Evolutionary conservation across 53 echinoderm and acorn worm genomes (phyloP).

Genomic region (Echinarachnius parma): DNA sequence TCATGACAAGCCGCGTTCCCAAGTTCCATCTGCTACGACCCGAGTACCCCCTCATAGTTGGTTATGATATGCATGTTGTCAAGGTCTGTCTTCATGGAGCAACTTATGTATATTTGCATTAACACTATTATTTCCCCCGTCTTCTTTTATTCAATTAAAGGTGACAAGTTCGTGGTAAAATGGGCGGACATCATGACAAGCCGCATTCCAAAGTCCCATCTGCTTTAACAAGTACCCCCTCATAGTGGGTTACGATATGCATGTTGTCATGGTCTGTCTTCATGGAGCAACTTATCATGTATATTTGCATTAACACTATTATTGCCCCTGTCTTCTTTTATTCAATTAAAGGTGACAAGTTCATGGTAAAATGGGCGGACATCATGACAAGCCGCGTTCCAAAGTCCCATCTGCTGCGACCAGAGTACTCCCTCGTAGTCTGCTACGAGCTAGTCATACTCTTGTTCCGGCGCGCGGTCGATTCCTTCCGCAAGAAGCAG

Average conservation of each 20-base stretch:
- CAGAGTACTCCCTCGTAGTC: constrained; percentile 44
- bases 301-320: too few relatives aligned
- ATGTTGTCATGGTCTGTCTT: too few relatives aligned
- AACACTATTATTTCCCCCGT: too few relatives aligned
- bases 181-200: constrained; percentile 17
- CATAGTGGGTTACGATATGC: too few relatives aligned
- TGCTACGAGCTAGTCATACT: constrained; percentile 31
- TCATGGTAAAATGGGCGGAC: constrained; percentile 48
- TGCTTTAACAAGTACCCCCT: too few relatives aligned
- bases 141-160: too few relatives aligned
- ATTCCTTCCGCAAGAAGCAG: not conserved
- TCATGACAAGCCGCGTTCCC: constrained; percentile 51
- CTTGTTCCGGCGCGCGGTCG: constrained; percentile 5
- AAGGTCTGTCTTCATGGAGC: too few relatives aligned
- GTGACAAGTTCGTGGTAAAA: too few relatives aligned
- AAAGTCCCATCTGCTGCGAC: constrained; percentile 36
- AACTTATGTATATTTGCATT: too few relatives aligned
- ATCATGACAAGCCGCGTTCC: constrained; percentile 53
- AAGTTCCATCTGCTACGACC: constrained; percentile 41
- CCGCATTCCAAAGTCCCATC: constrained; percentile 10
- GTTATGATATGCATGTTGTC: too few relatives aligned
- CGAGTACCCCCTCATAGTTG: constrained; percentile 40
- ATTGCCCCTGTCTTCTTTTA: too few relatives aligned
- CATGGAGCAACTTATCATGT: too few relatives aligned
- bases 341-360: constrained; percentile 45